Evolutionary conservation across 2,888 invertebrate species (phyloP).

Genomic region (Tethea ocularis): DNA sequence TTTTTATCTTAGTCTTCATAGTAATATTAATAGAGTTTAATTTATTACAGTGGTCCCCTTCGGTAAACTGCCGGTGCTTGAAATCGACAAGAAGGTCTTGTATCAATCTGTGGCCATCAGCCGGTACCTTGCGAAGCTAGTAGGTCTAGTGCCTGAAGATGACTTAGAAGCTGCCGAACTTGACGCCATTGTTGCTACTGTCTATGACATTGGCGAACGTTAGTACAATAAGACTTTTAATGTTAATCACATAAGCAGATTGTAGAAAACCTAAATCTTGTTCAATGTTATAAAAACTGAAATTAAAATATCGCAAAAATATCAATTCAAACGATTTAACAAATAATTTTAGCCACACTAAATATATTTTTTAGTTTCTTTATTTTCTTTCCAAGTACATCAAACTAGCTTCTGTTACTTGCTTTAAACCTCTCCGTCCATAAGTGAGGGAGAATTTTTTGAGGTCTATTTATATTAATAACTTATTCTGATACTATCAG

Average conservation of each 20-base stretch:
- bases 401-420: too few relatives aligned
- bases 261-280: too few relatives aligned
- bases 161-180: slow-evolving; percentile 60
- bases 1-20: too few relatives aligned
- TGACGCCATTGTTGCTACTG: slow-evolving; percentile 54
- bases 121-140: slow-evolving; percentile 65
- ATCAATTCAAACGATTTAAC: too few relatives aligned
- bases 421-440: too few relatives aligned
- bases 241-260: too few relatives aligned
- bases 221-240: slow-evolving; percentile 16
- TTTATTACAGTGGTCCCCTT: slow-evolving; percentile 64
- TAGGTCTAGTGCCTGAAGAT: slow-evolving; percentile 56
- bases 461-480: not conserved
- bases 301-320: too few relatives aligned
- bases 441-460: not conserved
- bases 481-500: slow-evolving; percentile 14
- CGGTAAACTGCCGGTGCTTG: slow-evolving; percentile 70
- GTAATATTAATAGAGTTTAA: not conserved
- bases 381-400: too few relatives aligned
- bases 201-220: slow-evolving; percentile 58
- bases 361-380: too few relatives aligned
- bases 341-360: too few relatives aligned
- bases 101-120: slow-evolving; percentile 70
- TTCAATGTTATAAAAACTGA: too few relatives aligned
- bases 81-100: slow-evolving; percentile 66